phyloP scores from a whole-genome alignment of 1,140 invertebrate genomes.

The Brachionus calyciflorus region DNA sequence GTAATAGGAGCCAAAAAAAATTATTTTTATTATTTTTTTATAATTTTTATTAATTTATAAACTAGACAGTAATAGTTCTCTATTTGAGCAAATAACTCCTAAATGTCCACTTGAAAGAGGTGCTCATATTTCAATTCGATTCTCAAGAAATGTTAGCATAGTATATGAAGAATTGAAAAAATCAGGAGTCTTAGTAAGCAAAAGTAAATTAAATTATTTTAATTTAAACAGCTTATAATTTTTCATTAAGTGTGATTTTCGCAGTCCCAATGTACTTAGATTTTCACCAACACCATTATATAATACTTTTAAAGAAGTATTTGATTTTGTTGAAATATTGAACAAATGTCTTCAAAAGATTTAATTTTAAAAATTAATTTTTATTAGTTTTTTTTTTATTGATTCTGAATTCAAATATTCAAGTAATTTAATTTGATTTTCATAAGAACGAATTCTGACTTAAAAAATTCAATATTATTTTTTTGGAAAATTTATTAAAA shows the following conservation, averaged over 20 bases:
- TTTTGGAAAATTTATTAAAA: too few relatives aligned
- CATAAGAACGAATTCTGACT: too few relatives aligned
- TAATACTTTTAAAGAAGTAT: constrained; percentile 65
- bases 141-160: constrained; percentile 56
- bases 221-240: not conserved
- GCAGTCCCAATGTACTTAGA: constrained; percentile 64
- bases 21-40: not conserved
- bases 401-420: too few relatives aligned
- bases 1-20: not conserved
- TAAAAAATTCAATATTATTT: too few relatives aligned
- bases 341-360: constrained; percentile 48
- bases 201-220: not conserved
- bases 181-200: constrained; percentile 64
- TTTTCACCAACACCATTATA: constrained; percentile 64
- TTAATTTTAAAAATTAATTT: too few relatives aligned
- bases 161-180: constrained; percentile 62
- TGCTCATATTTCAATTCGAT: constrained; percentile 64
- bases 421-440: too few relatives aligned
- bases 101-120: constrained; percentile 62
- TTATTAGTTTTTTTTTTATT: too few relatives aligned
- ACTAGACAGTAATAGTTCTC: too few relatives aligned
- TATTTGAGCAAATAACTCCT: constrained; percentile 64
- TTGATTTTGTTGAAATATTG: constrained; percentile 55
- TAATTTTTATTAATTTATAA: not conserved
- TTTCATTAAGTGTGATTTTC: constrained; percentile 63